phyloP scores from a whole-genome alignment of 2,888 invertebrate species.

The Scaptomyza reducta region DNA sequence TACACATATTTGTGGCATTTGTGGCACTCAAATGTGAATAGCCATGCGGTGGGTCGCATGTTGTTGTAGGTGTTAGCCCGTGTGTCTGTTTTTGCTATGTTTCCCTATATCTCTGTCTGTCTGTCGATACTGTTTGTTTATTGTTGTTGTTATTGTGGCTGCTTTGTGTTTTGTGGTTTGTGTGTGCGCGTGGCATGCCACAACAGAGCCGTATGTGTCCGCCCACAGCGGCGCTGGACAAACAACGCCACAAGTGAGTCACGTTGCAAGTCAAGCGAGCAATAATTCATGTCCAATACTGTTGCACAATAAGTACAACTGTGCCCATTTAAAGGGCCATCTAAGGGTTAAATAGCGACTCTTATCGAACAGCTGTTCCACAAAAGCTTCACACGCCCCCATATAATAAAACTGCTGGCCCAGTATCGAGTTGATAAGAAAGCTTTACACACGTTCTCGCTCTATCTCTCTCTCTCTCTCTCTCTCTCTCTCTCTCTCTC shows the following conservation, averaged over 20 bases:
- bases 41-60: conserved; percentile 66
- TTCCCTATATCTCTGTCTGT: conserved; percentile 32
- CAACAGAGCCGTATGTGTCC: conserved; percentile 70
- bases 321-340: conserved; percentile 42
- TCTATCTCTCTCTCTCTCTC: conserved; percentile 1
- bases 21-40: conserved; percentile 70
- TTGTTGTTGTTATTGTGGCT: conserved; percentile 17
- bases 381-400: conserved; percentile 40
- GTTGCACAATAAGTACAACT: conserved; percentile 42
- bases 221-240: conserved; percentile 63
- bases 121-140: conserved; percentile 16
- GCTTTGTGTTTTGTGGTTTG: conserved; percentile 21
- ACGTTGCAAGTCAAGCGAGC: conserved; percentile 62
- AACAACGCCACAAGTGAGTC: conserved; percentile 69
- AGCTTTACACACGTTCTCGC: conserved; percentile 39
- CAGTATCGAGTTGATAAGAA: conserved; percentile 60
- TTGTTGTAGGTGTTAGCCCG: conserved; percentile 64
- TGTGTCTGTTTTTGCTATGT: conserved; percentile 62
- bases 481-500: conserved; percentile 7
- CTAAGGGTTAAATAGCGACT: conserved; percentile 61
- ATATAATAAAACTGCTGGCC: conserved; percentile 22
- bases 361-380: conserved; percentile 64
- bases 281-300: conserved; percentile 62
- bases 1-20: conserved; percentile 79
- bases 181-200: conserved; percentile 67